These are phyloP conservation scores for Pinctada fucata DNA, from an alignment of 2,888 invertebrate genomes.

Conservation along the genomic window DNA sequence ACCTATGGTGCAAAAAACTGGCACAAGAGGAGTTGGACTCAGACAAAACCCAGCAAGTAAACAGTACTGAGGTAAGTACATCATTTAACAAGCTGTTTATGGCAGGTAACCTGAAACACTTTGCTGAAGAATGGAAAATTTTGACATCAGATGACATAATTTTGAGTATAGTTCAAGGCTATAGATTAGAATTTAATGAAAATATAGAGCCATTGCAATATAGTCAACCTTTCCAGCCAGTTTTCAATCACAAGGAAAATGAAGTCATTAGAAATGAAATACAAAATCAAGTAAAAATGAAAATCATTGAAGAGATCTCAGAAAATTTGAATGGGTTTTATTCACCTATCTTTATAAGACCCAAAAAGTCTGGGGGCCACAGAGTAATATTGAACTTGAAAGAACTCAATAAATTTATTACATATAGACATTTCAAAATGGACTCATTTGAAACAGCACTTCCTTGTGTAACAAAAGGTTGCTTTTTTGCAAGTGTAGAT, in stretches of 20 bases:
- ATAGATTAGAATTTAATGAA: conserved; percentile 15
- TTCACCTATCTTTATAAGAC: conserved; percentile 36
- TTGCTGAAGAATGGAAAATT: no score
- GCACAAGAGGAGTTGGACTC: background rate
- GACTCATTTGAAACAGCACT: conserved; percentile 39
- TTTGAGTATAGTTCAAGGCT: conserved; percentile 19
- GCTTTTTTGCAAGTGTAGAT: conserved; percentile 39
- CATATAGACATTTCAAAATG: conserved; percentile 42
- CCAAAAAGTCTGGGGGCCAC: conserved; percentile 33
- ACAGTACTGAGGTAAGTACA: background rate
- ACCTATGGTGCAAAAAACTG: background rate
- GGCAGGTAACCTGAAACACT: conserved; percentile 26
- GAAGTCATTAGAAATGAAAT: conserved; percentile 33
- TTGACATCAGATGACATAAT: conserved; percentile 18
- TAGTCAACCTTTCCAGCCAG: conserved; percentile 6
- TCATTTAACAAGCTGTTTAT: background rate
- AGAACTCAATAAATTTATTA: conserved; percentile 35
- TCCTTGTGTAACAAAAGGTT: conserved; percentile 21
- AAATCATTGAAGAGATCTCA: conserved; percentile 36
- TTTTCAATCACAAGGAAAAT: conserved; percentile 20
- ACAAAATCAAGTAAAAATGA: conserved; percentile 36
- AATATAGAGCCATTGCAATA: background rate
- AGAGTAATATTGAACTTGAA: conserved; percentile 37
- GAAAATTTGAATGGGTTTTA: conserved; percentile 16
- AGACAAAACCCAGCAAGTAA: conserved; percentile 1